These are phyloP conservation scores for Struthidea cinerea DNA, from an alignment of 2,113 vertebrate genomes.

Conservation along the genomic window DNA sequence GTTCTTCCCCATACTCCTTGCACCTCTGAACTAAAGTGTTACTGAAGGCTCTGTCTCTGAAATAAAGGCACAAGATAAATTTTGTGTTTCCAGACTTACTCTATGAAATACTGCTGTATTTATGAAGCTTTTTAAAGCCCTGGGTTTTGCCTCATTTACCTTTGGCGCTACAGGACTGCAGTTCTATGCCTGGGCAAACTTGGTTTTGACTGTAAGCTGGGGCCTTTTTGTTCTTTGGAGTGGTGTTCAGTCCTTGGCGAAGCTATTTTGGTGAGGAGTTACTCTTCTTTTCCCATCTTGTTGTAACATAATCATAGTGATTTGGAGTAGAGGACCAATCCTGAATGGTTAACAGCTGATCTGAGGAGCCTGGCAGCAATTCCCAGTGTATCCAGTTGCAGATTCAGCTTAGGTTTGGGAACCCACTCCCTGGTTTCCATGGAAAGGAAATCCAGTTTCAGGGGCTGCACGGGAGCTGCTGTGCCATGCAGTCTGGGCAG, in stretches of 20 bases:
- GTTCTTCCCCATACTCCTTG: not conserved
- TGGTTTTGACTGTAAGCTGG: not conserved
- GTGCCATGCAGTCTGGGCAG: fast-evolving
- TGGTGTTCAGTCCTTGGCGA: not conserved
- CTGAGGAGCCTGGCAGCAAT: not conserved
- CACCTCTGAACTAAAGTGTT: not conserved
- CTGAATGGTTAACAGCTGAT: not conserved
- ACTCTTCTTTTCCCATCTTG: not conserved
- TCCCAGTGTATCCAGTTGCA: not conserved
- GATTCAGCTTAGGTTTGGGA: not conserved
- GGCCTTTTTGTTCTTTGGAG: not conserved
- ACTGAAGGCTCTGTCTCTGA: not conserved
- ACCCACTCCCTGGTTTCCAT: fast-evolving
- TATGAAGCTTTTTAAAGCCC: not conserved
- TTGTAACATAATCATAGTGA: not conserved
- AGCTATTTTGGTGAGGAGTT: not conserved
- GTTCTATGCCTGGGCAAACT: not conserved
- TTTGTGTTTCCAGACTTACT: not conserved
- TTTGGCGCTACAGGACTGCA: not conserved
- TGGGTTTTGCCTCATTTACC: not conserved
- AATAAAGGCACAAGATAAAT: not conserved
- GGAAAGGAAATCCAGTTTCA: not conserved
- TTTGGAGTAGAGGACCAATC: not conserved
- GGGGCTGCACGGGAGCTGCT: not conserved
- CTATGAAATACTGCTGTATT: not conserved